A percentile compares a stretch with the other conserved stretches of the same genome.
Evolutionary conservation across 2,888 invertebrate genomes (phyloP).

Genomic region (Apotomis turbidana): DNA sequence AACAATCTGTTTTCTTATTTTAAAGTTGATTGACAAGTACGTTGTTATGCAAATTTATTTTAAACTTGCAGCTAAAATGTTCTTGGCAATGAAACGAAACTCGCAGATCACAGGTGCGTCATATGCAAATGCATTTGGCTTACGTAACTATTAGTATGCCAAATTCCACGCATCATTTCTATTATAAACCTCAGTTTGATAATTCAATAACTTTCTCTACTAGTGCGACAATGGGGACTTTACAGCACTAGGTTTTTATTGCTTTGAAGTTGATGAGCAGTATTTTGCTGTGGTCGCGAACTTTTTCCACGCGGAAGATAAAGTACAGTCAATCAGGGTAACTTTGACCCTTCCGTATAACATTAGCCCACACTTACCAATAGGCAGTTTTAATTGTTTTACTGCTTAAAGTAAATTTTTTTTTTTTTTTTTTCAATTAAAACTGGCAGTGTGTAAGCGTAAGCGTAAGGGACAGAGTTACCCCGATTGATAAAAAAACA

Average conservation of each 20-base stretch:
- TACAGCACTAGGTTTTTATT: background rate
- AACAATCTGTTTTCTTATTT: background rate
- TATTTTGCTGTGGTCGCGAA: too few relatives aligned
- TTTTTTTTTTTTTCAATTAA: too few relatives aligned
- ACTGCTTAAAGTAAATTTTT: too few relatives aligned
- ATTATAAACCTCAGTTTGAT: background rate
- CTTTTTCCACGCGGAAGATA: too few relatives aligned
- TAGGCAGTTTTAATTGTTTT: too few relatives aligned
- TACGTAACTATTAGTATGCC: slow-evolving; percentile 12
- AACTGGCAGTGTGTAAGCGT: too few relatives aligned
- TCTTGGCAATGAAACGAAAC: slow-evolving; percentile 22
- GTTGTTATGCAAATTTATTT: background rate
- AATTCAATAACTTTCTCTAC: background rate
- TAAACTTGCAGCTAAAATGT: background rate
- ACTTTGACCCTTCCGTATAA: too few relatives aligned
- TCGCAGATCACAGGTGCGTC: background rate
- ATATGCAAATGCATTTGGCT: slow-evolving; percentile 22
- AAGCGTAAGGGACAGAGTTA: too few relatives aligned
- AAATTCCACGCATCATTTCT: background rate
- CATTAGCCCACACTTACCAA: too few relatives aligned
- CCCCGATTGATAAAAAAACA: too few relatives aligned
- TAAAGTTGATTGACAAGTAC: background rate
- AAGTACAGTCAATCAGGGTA: too few relatives aligned
- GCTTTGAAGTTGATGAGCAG: too few relatives aligned
- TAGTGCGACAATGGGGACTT: slow-evolving; percentile 1